A percentile compares a stretch with the other conserved stretches of the same genome.
Evolutionary conservation across 1,140 invertebrate genomes (phyloP).

Genomic region (Bathynomus jamesi): DNA sequence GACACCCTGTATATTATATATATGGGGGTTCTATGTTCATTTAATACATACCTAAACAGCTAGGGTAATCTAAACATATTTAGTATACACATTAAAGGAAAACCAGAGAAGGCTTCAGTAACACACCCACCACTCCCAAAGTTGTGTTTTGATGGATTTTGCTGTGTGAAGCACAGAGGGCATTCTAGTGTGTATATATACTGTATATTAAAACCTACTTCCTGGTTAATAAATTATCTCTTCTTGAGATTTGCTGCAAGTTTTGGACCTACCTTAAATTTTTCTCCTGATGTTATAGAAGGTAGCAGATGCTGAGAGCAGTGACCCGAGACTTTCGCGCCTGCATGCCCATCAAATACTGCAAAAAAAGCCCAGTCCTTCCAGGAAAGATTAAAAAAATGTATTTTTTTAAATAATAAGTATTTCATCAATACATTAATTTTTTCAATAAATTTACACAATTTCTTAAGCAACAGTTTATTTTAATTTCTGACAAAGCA

Average conservation of each 20-base stretch:
- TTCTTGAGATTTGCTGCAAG: conserved; percentile 1
- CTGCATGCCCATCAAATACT: conserved; percentile 98
- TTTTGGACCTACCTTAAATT: conserved; percentile 50
- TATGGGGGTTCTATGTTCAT: background rate
- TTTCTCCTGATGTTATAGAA: conserved; percentile 48
- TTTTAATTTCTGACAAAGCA: no score
- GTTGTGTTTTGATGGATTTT: no score
- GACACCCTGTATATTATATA: no score
- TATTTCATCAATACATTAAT: background rate
- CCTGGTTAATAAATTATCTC: background rate
- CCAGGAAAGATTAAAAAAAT: background rate
- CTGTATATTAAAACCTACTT: background rate
- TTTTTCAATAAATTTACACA: conserved; percentile 11
- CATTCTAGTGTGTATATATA: background rate
- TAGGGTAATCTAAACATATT: background rate
- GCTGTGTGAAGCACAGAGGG: background rate
- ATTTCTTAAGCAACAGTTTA: no score
- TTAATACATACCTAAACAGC: background rate
- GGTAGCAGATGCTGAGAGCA: conserved; percentile 80
- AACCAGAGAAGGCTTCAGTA: no score
- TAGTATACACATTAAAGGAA: no score
- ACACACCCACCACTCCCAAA: background rate
- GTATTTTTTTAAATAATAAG: conserved; percentile 37
- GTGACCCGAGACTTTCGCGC: conserved; percentile 80
- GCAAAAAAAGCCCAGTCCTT: conserved; percentile 97